A percentile compares a stretch with the other conserved stretches of the same genome.
phyloP scores from a whole-genome alignment of 2,888 invertebrate species.

The Harmothoe impar region DNA sequence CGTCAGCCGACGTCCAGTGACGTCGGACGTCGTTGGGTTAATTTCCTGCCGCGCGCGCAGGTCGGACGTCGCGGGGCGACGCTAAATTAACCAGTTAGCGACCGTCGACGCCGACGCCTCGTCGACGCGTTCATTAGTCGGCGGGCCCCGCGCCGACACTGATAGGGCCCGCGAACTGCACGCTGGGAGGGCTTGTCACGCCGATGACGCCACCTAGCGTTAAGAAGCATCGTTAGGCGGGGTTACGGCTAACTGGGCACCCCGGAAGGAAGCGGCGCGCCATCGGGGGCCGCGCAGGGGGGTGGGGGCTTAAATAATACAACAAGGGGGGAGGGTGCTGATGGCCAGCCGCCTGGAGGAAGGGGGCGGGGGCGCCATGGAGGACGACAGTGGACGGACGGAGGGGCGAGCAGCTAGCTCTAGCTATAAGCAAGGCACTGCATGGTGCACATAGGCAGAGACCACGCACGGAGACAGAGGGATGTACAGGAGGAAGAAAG shows the following conservation, averaged over 20 bases:
- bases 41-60: constrained; percentile 32
- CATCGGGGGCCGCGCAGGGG: background rate
- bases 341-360: background rate
- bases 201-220: constrained; percentile 61
- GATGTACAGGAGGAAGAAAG: no score
- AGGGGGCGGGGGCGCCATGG: background rate
- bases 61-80: constrained; percentile 28
- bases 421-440: background rate
- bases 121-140: constrained; percentile 31
- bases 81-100: constrained; percentile 51
- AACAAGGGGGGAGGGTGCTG: constrained; percentile 25
- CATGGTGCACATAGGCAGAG: background rate
- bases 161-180: constrained; percentile 46
- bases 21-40: constrained; percentile 59
- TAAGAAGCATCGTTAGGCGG: constrained; percentile 61
- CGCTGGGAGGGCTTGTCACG: constrained; percentile 56
- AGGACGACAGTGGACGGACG: background rate
- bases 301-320: constrained; percentile 51
- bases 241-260: constrained; percentile 62
- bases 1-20: background rate
- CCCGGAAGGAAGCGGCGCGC: constrained; percentile 53
- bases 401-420: background rate
- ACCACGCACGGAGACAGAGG: background rate
- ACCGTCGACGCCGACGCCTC: background rate
- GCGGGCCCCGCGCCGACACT: constrained; percentile 44